Evolutionary conservation across 2,888 invertebrate species (phyloP).

Genomic region (Gerosis bhagava): DNA sequence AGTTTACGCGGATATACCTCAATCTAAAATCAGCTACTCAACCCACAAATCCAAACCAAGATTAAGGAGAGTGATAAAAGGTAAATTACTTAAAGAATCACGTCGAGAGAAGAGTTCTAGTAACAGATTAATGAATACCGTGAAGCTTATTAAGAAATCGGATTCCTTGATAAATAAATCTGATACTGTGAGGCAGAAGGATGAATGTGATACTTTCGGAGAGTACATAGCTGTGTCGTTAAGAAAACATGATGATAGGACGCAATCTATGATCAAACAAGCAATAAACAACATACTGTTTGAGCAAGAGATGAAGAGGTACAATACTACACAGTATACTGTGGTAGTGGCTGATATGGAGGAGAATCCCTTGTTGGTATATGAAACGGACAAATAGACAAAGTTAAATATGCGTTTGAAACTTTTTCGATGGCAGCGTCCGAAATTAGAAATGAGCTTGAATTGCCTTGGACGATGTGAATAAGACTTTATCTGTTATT

Average conservation of each 20-base stretch:
- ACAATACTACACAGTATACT: constrained; percentile 49
- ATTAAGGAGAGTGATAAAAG: constrained; percentile 23
- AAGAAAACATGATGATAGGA: constrained; percentile 68
- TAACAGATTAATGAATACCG: constrained; percentile 46
- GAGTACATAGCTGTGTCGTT: constrained; percentile 70
- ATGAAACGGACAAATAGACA: constrained; percentile 2
- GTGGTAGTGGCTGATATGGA: constrained; percentile 50
- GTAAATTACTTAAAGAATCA: constrained; percentile 8
- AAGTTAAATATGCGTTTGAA: too few relatives aligned
- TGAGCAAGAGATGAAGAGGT: constrained; percentile 75
- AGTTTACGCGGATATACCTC: constrained; percentile 20
- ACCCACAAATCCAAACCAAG: constrained; percentile 32
- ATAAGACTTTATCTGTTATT: too few relatives aligned
- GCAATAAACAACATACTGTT: constrained; percentile 73
- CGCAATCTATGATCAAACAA: constrained; percentile 71
- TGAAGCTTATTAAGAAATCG: constrained; percentile 35
- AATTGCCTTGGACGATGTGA: too few relatives aligned
- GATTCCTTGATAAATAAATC: constrained; percentile 37
- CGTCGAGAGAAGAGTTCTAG: constrained; percentile 8
- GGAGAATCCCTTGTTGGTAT: constrained; percentile 54
- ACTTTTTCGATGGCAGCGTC: too few relatives aligned
- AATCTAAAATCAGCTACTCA: constrained; percentile 23
- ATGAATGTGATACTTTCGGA: constrained; percentile 72
- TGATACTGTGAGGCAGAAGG: constrained; percentile 55
- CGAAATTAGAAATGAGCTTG: too few relatives aligned